phyloP scores from a whole-genome alignment of 2,797 vertebrate genomes.

The Capromys pilorides region DNA sequence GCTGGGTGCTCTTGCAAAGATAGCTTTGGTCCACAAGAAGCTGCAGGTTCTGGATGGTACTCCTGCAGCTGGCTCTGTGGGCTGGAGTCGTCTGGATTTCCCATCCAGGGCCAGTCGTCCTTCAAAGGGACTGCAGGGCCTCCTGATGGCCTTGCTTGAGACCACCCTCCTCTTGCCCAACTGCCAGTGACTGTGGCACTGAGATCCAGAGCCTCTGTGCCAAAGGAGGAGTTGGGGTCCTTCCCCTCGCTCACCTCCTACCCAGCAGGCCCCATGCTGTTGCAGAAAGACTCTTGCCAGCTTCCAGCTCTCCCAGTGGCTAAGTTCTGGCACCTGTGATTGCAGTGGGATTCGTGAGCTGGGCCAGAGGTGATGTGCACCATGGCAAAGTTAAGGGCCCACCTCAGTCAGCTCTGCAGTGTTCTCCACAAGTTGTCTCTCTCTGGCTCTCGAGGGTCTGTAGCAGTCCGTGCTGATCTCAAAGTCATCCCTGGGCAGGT shows the following conservation, averaged over 20 bases:
- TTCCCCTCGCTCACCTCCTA: background rate
- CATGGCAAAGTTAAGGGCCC: background rate
- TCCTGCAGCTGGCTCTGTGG: background rate
- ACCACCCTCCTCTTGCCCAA: background rate
- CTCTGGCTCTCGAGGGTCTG: background rate
- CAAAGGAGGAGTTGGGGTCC: background rate
- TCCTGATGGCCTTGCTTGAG: background rate
- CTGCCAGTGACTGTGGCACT: background rate
- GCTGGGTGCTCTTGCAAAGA: background rate
- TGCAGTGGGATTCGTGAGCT: background rate
- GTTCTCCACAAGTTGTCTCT: background rate
- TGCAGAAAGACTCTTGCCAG: background rate
- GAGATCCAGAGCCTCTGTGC: background rate
- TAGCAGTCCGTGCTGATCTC: background rate
- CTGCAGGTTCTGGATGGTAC: background rate
- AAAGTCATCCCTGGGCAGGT: background rate
- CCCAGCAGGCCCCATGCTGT: too few relatives aligned
- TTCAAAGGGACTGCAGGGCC: background rate
- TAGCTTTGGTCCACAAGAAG: background rate
- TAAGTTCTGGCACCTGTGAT: background rate
- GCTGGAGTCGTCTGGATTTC: background rate
- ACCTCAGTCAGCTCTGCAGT: background rate
- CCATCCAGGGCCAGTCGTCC: background rate
- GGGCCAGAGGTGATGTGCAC: background rate
- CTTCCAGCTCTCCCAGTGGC: background rate